Base-by-base conservation (phyloP, 1,140 invertebrate genomes). In the Pseudobourletiella spinata region DNA sequence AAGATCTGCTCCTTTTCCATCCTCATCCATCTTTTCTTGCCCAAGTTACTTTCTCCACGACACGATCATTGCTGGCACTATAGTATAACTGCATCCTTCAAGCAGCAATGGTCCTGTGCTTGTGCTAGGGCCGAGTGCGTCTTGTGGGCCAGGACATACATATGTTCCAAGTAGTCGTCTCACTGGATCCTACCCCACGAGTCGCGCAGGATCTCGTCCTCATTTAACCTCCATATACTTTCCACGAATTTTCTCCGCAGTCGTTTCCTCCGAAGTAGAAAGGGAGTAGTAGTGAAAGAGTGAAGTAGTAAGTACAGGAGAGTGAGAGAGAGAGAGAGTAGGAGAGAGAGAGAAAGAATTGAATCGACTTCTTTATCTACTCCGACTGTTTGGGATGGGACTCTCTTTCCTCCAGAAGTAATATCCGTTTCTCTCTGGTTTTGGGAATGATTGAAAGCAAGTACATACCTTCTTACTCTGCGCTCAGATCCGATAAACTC, bases 11-110 rank as follows among this genome's bases (percentile, higher is more conserved):
- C 32, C 32, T 39, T 39, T 39, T 11, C 32, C 11, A 14, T n/a
- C 22, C 24, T 54, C 51, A 24, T 54, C 51, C 51, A 54, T 24
- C 51, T 54, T n/a, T 11, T 54, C 20, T 48, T 48, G 11, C 22
- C 22, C n/a, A 11, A 8, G 32, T 39, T 39, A 8, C 32, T 39
- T 39, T 39, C 32, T 39, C 32, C n/a, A 39, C 32, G n/a, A 39
- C 8, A n/a, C 32, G 8, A n/a, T 39, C 32, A 39, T 39, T n/a
- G 32, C 32, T n/a, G 32, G 32, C 32, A 39, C 8, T 39, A 39
- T 39, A 39, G 32, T 39, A 39, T n/a, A 39, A 11, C 32, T n/a
- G n/a, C n/a, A n/a, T n/a, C n/a, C n/a, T n/a, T n/a, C n/a, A n/a
- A n/a, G n/a, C n/a, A n/a, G 32, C n/a, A n/a, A n/a, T 39, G 32